These are phyloP conservation scores for Leptocoma aspasia DNA, from an alignment of 2,113 vertebrate genomes.

Conservation along the genomic window DNA sequence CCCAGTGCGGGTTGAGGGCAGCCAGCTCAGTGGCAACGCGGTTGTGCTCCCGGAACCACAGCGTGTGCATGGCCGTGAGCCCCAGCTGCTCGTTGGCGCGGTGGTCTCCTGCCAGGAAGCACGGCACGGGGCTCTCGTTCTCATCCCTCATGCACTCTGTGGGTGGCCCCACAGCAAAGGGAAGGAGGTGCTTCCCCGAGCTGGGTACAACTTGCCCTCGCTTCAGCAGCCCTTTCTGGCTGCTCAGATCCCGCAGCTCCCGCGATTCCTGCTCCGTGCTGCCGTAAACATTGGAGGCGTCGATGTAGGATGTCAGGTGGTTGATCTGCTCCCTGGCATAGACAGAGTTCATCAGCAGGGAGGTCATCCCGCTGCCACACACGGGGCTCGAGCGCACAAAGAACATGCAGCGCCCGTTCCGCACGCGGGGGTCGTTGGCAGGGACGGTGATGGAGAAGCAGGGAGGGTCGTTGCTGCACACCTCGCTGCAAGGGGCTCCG, in stretches of 20 bases:
- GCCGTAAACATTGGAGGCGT: slow-evolving; percentile 71
- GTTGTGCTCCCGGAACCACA: slow-evolving; percentile 77
- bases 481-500: slow-evolving; percentile 60
- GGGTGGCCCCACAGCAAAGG: slow-evolving; percentile 69
- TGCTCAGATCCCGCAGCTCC: slow-evolving; percentile 59
- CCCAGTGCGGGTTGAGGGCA: slow-evolving; percentile 71
- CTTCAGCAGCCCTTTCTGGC: slow-evolving; percentile 58
- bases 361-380: slow-evolving; percentile 74
- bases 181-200: slow-evolving; percentile 68
- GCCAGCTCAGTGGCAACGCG: slow-evolving; percentile 44
- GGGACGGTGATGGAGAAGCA: slow-evolving; percentile 72
- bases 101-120: slow-evolving; percentile 73
- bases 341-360: slow-evolving; percentile 72
- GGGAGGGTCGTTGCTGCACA: slow-evolving; percentile 68
- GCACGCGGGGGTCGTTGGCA: slow-evolving; percentile 63
- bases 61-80: slow-evolving; percentile 71
- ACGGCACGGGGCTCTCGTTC: slow-evolving; percentile 65
- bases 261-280: slow-evolving; percentile 65
- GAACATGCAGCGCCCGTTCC: slow-evolving; percentile 72
- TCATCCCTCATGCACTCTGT: slow-evolving; percentile 74
- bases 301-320: slow-evolving; percentile 71
- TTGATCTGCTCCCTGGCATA: slow-evolving; percentile 75
- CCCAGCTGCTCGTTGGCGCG: slow-evolving; percentile 73
- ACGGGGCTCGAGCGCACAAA: slow-evolving; percentile 71
- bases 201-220: slow-evolving; percentile 35